Percentiles rank a stretch among this genome's conserved stretches.
Conservation (phyloP, 2,888 invertebrate species). For the Rhagonycha fulva region DNA sequence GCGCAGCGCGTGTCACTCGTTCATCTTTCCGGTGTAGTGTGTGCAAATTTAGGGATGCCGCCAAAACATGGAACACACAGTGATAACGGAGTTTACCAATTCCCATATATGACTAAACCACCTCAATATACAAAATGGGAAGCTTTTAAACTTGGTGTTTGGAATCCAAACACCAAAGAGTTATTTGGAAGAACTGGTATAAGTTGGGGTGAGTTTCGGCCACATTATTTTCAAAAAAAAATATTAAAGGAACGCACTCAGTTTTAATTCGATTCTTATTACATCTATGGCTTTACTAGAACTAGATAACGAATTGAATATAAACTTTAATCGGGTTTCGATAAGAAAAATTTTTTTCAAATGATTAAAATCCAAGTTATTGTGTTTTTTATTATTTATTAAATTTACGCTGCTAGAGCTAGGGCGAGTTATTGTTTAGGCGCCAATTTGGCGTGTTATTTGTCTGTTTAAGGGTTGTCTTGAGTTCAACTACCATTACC, state of each 20-base stretch:
- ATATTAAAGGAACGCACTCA: neutral
- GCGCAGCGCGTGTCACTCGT: constrained; percentile 7
- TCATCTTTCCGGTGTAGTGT: constrained; percentile 4
- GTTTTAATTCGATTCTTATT: neutral
- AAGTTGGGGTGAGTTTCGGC: constrained; percentile 45
- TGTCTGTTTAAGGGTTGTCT: neutral
- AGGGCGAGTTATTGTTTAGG: neutral
- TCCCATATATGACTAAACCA: constrained; percentile 21
- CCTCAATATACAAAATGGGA: constrained; percentile 18
- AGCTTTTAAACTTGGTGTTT: constrained; percentile 29
- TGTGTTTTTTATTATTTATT: too few relatives aligned
- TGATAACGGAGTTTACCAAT: constrained; percentile 29
- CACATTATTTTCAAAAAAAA: neutral
- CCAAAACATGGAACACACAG: constrained; percentile 19
- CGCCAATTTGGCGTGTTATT: neutral
- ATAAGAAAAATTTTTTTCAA: neutral
- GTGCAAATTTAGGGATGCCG: constrained; percentile 8
- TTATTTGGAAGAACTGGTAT: constrained; percentile 46
- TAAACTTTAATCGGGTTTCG: neutral
- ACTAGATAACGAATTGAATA: neutral
- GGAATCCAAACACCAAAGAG: constrained; percentile 43
- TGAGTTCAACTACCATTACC: too few relatives aligned
- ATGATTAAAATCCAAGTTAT: neutral
- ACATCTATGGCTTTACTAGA: too few relatives aligned
- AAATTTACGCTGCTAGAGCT: neutral